Conservation (phyloP, 2,888 invertebrate species). For the Chrysolina americana region DNA sequence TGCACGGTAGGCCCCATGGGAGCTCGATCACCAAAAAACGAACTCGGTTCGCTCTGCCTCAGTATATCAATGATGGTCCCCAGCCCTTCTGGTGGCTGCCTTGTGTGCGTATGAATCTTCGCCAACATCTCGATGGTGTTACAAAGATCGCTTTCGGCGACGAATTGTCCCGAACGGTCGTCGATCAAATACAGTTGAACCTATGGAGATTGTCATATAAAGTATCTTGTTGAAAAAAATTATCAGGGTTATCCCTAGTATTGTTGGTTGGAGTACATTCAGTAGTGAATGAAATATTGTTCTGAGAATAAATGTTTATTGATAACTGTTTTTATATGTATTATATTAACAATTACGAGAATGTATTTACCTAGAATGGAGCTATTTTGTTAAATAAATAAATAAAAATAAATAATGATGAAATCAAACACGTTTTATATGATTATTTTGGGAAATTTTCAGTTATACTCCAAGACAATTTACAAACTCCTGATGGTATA, state of each 20-base stretch:
- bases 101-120: conserved; percentile 81
- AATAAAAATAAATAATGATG: too few relatives aligned
- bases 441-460: neutral
- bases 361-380: too few relatives aligned
- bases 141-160: conserved; percentile 88
- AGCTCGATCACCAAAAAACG: conserved; percentile 83
- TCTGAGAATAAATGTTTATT: too few relatives aligned
- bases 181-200: conserved; percentile 83
- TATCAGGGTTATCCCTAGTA: too few relatives aligned
- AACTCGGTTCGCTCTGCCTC: conserved; percentile 79
- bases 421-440: too few relatives aligned
- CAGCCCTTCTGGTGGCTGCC: conserved; percentile 88
- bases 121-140: conserved; percentile 90
- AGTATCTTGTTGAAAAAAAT: too few relatives aligned
- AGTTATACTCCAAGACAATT: neutral
- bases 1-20: conserved; percentile 88
- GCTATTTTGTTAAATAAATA: too few relatives aligned
- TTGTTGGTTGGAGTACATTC: too few relatives aligned
- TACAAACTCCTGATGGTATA: neutral
- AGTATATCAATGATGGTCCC: conserved; percentile 86
- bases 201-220: neutral
- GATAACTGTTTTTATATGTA: too few relatives aligned
- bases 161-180: conserved; percentile 82
- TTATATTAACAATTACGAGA: too few relatives aligned
- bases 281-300: too few relatives aligned